These are phyloP conservation scores for Xenopus borealis DNA, from an alignment of 2,113 vertebrate genomes.

Conservation along the genomic window DNA sequence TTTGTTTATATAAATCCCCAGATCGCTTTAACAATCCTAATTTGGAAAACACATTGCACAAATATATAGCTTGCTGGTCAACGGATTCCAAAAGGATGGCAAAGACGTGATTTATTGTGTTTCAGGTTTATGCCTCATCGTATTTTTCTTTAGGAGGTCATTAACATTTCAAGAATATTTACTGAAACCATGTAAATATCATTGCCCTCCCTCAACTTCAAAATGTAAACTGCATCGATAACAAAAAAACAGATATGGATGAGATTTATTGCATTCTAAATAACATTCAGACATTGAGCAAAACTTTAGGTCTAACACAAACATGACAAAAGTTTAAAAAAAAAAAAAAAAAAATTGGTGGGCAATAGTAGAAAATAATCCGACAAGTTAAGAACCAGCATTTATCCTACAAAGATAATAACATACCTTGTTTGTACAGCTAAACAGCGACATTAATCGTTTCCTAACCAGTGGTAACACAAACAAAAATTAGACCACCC, in stretches of 20 bases:
- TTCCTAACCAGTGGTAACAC: slow-evolving; percentile 33
- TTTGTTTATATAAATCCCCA: slow-evolving; percentile 12
- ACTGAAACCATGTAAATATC: neutral
- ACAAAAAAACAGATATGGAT: no score
- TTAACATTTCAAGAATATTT: slow-evolving; percentile 14
- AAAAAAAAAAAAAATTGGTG: neutral
- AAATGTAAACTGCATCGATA: neutral
- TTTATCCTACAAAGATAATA: slow-evolving; percentile 41
- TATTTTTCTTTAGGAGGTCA: slow-evolving; percentile 1
- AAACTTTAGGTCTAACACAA: slow-evolving; percentile 1
- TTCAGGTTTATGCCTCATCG: slow-evolving; percentile 8
- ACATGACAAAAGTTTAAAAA: neutral
- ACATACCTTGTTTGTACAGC: slow-evolving; percentile 35
- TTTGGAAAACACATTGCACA: slow-evolving; percentile 3
- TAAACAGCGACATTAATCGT: slow-evolving; percentile 41
- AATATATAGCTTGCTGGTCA: slow-evolving; percentile 1
- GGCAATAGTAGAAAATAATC: slow-evolving; percentile 12
- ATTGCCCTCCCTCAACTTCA: neutral
- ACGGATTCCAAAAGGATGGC: no score
- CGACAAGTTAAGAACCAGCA: neutral
- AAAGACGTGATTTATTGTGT: neutral
- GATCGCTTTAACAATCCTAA: neutral
- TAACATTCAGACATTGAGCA: slow-evolving; percentile 7
- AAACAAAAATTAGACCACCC: neutral
- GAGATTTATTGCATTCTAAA: slow-evolving; percentile 6